Evolutionary conservation across 1,140 invertebrate genomes (phyloP).

Genomic region (Monochamus saltuarius): DNA sequence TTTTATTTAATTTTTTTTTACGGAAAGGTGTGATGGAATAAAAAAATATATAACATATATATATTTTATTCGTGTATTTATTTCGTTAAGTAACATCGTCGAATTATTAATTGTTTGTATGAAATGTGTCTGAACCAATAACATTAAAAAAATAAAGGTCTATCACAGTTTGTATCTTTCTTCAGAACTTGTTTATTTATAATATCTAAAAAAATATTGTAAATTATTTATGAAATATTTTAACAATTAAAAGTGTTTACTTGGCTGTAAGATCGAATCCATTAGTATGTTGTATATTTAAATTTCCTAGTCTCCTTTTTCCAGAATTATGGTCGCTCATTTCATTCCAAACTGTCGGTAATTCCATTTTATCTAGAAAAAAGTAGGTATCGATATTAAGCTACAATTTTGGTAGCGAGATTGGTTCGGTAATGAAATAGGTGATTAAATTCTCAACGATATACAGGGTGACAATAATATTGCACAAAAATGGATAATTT

Average conservation of each 20-base stretch:
- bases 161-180: conserved; percentile 17
- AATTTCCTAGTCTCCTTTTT: conserved; percentile 46
- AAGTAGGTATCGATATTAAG: background rate
- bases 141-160: conserved; percentile 19
- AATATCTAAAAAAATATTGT: conserved; percentile 7
- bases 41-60: background rate
- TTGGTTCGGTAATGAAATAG: background rate
- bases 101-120: conserved; percentile 2
- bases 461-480: background rate
- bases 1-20: background rate
- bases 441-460: background rate
- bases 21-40: background rate
- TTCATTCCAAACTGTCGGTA: conserved; percentile 32
- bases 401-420: background rate
- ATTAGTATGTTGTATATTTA: conserved; percentile 51
- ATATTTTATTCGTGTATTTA: background rate
- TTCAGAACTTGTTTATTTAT: conserved; percentile 9
- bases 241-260: conserved; percentile 46
- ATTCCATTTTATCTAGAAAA: conserved; percentile 27
- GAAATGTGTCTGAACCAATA: conserved; percentile 1
- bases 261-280: conserved; percentile 66
- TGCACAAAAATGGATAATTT: background rate
- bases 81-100: background rate
- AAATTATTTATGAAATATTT: background rate
- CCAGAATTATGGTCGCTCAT: conserved; percentile 48